Conservation (phyloP, 2,797 vertebrate species). For the Yasuhikotakia modesta region DNA sequence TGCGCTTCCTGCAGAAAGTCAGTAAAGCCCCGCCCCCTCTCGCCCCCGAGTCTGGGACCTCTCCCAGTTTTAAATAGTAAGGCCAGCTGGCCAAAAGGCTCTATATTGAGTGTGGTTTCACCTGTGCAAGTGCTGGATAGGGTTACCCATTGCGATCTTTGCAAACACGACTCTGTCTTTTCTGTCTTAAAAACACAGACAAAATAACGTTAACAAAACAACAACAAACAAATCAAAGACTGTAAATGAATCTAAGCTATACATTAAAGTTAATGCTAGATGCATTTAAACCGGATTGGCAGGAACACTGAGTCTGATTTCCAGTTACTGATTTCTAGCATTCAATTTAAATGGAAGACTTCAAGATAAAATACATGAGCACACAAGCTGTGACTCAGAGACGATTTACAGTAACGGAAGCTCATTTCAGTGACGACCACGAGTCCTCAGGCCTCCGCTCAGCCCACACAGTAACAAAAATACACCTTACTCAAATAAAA, state of each 20-base stretch:
- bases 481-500: no score
- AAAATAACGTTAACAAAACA: not conserved
- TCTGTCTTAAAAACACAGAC: conserved; percentile 33
- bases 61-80: conserved; percentile 79
- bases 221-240: not conserved
- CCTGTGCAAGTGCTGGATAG: conserved; percentile 73
- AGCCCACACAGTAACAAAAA: no score
- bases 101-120: conserved; percentile 81
- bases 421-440: conserved; percentile 3
- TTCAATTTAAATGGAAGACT: not conserved
- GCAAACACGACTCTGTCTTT: conserved; percentile 45
- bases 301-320: not conserved
- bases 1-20: conserved; percentile 63
- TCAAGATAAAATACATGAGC: conserved; percentile 30
- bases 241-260: not conserved
- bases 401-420: conserved; percentile 14
- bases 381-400: not conserved
- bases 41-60: conserved; percentile 40
- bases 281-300: not conserved
- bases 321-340: not conserved
- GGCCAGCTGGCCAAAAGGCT: conserved; percentile 75
- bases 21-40: conserved; percentile 50
- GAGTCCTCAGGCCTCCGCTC: not conserved
- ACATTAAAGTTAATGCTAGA: not conserved
- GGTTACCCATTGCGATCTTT: conserved; percentile 70